Percentiles rank a stretch among this genome's conserved stretches.
phyloP scores from a whole-genome alignment of 1,140 invertebrate genomes.

The Papilio polyxenes region DNA sequence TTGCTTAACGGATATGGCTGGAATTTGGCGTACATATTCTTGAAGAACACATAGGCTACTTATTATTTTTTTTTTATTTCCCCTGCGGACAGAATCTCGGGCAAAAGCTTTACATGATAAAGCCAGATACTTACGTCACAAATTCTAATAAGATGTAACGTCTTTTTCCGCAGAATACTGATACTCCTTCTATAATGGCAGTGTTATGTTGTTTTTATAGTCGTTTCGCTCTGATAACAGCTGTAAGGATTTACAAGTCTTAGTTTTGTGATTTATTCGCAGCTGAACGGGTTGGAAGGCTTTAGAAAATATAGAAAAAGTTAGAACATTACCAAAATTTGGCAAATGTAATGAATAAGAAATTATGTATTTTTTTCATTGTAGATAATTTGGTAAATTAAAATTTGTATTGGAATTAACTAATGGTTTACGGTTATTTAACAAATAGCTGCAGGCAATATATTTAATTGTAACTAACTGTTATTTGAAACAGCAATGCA shows the following conservation, averaged over 20 bases:
- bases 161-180: neutral
- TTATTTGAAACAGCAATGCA: too few relatives aligned
- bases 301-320: conserved; percentile 1
- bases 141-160: neutral
- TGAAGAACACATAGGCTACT: too few relatives aligned
- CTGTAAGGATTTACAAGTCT: conserved; percentile 19
- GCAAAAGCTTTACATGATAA: neutral
- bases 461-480: too few relatives aligned
- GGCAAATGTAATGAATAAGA: neutral
- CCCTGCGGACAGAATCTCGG: too few relatives aligned
- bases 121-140: neutral
- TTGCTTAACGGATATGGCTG: too few relatives aligned
- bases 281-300: conserved; percentile 21
- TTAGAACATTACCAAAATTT: conserved; percentile 11
- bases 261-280: conserved; percentile 10
- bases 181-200: neutral
- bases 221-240: conserved; percentile 17
- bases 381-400: neutral
- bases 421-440: too few relatives aligned
- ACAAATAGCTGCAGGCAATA: too few relatives aligned
- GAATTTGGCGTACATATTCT: too few relatives aligned
- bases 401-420: too few relatives aligned
- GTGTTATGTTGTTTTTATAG: conserved; percentile 24
- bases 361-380: neutral
- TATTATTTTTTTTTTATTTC: too few relatives aligned